Base-by-base conservation (phyloP, 2,113 vertebrate species). In the Empidonax alnorum region DNA sequence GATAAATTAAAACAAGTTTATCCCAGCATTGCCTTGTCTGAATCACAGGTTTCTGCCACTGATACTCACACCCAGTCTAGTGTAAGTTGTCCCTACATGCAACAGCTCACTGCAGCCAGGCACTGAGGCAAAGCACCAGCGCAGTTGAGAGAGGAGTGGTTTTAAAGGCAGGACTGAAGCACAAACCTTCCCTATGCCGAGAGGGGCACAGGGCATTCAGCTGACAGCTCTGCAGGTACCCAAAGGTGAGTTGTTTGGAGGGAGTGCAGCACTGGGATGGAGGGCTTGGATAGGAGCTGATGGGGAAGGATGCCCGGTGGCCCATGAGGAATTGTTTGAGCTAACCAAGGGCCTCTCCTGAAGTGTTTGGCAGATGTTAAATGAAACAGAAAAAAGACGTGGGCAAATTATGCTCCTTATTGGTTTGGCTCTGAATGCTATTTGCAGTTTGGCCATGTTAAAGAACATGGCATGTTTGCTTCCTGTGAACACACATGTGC, bases 21-120 rank as follows among this genome's bases (percentile, higher is more conserved):
- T 1, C 74, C 6, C 68, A 62, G 71, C 53, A 16, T 6, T 35
- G 9, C n/a, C 39, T 8, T 5, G 30, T 22, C 47, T 18, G 18
- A 27, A 35, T 28, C 10, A 5, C 30, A 31, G 0, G 0, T 27
- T 68, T 25, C 55, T 42, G 49, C 28, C 53, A 18, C 59, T 2
- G 22, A 15, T 7, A 18, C 27, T 44, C 0, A 0, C 6, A 20
- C 14, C 18, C 27, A 23, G 5, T 37, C 28, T 3, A 16, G 10
- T 2, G 9, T 9, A 39, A 55, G 28, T 12, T 2, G 12, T 14
- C 39, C 23, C 20, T 31, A 21, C 2, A 0, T 4, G 63, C 37
- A 28, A 24, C 5, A 67, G 47, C 46, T 52, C 23, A 8, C 42
- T 58, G 23, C 66, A 44, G 3, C 27, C 42, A 41, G 69, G 52